Percentiles rank a stretch among this genome's conserved stretches.
These are phyloP conservation scores for Acromyrmex heyeri DNA, from an alignment of 1,140 invertebrate species.

Conservation along the genomic window DNA sequence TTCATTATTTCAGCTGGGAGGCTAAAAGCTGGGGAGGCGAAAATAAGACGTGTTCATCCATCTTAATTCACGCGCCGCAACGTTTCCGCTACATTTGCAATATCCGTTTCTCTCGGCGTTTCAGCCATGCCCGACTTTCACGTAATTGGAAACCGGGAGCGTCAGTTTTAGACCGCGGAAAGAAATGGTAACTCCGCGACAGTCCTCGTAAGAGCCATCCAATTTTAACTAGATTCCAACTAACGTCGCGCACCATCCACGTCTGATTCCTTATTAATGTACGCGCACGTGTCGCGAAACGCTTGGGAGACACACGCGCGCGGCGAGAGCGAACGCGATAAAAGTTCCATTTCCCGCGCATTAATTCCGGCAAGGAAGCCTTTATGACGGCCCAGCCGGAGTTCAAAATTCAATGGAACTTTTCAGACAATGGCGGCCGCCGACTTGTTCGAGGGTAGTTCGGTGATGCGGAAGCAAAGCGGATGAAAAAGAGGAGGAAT, in stretches of 20 bases:
- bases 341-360: conserved; percentile 77
- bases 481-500: conserved; percentile 22
- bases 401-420: conserved; percentile 79
- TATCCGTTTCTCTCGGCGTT: conserved; percentile 10
- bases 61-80: conserved; percentile 46
- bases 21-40: conserved; percentile 27
- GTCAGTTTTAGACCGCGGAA: neutral
- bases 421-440: conserved; percentile 77
- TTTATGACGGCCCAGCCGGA: conserved; percentile 70
- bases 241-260: neutral
- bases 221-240: conserved; percentile 34
- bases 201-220: neutral
- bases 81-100: conserved; percentile 44
- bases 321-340: conserved; percentile 43
- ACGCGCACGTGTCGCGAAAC: conserved; percentile 21
- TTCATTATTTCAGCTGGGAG: conserved; percentile 21
- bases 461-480: conserved; percentile 60
- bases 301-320: conserved; percentile 4
- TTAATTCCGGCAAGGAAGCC: conserved; percentile 78
- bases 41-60: conserved; percentile 53
- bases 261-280: conserved; percentile 45
- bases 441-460: conserved; percentile 66
- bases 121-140: conserved; percentile 4
- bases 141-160: neutral
- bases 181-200: neutral